Evolutionary conservation across 1,140 invertebrate genomes (phyloP).

Genomic region (Drosophila elegans): DNA sequence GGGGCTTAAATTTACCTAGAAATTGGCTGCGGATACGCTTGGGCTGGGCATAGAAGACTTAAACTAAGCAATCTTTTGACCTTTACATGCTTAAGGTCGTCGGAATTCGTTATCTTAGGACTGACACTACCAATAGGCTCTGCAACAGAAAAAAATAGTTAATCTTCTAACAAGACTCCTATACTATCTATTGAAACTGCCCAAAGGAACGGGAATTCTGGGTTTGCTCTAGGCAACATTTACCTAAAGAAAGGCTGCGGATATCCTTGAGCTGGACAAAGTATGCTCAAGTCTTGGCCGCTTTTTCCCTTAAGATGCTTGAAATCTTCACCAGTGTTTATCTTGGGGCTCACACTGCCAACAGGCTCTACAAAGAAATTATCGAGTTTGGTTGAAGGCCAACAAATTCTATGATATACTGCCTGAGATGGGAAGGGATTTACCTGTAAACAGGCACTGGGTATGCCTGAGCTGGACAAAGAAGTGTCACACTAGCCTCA

Average conservation of each 20-base stretch:
- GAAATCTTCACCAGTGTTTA: constrained; percentile 79
- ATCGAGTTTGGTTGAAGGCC: not conserved
- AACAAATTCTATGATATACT: constrained; percentile 21
- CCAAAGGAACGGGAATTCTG: too few species aligned
- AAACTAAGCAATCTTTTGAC: constrained; percentile 83
- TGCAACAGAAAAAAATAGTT: constrained; percentile 44
- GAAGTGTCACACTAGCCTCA: constrained; percentile 85
- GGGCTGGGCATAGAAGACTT: constrained; percentile 89
- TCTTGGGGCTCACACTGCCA: constrained; percentile 85
- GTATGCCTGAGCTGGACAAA: constrained; percentile 89
- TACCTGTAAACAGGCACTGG: constrained; percentile 87
- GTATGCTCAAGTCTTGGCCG: constrained; percentile 85
- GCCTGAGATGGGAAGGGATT: constrained; percentile 34
- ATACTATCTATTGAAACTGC: constrained; percentile 49
- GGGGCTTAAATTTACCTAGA: constrained; percentile 85
- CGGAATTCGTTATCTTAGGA: constrained; percentile 87
- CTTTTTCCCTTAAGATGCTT: constrained; percentile 74
- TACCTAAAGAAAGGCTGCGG: constrained; percentile 88
- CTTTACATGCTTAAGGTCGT: constrained; percentile 83
- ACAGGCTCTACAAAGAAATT: constrained; percentile 79
- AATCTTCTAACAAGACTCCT: too few species aligned
- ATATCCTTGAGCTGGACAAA: constrained; percentile 89
- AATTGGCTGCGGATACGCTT: constrained; percentile 89
- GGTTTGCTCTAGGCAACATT: constrained; percentile 17
- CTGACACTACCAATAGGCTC: constrained; percentile 86